These are phyloP conservation scores for Lanistes nyassanus DNA, from an alignment of 1,140 invertebrate genomes.

Conservation along the genomic window DNA sequence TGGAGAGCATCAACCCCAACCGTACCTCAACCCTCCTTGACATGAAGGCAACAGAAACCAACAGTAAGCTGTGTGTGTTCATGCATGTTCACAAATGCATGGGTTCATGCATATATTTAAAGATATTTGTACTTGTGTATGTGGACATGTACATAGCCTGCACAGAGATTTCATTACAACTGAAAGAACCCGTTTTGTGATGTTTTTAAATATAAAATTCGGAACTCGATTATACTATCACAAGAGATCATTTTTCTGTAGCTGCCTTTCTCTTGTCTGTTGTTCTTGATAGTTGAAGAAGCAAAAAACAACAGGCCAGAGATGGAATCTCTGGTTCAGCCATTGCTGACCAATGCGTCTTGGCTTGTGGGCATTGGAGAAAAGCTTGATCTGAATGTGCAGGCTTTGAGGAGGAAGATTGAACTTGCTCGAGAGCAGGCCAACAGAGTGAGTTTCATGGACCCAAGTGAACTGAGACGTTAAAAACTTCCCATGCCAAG, in stretches of 20 bases:
- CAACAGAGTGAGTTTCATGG: constrained; percentile 67
- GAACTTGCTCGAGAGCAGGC: constrained; percentile 82
- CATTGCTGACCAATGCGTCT: constrained; percentile 72
- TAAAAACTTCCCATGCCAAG: too few relatives aligned
- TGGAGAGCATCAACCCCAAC: constrained; percentile 17
- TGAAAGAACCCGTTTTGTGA: too few relatives aligned
- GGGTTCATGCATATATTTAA: too few relatives aligned
- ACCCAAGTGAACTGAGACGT: not conserved
- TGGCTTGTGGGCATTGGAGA: constrained; percentile 64
- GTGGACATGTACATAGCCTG: too few relatives aligned
- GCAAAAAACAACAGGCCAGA: constrained; percentile 75
- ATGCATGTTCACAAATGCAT: not conserved
- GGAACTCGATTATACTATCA: too few relatives aligned
- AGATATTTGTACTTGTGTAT: too few relatives aligned
- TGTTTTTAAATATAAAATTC: too few relatives aligned
- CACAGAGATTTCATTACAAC: too few relatives aligned
- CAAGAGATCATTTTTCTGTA: too few relatives aligned
- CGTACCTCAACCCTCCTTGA: constrained; percentile 8
- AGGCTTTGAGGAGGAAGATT: constrained; percentile 79
- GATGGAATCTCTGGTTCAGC: constrained; percentile 72
- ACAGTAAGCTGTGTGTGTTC: not conserved
- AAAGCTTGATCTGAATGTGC: constrained; percentile 72
- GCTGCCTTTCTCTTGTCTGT: too few relatives aligned
- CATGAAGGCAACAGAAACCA: constrained; percentile 12
- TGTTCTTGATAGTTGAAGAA: constrained; percentile 63